Base-by-base conservation (phyloP, 2,888 invertebrate species). In the Oxyscelio sp. region DNA sequence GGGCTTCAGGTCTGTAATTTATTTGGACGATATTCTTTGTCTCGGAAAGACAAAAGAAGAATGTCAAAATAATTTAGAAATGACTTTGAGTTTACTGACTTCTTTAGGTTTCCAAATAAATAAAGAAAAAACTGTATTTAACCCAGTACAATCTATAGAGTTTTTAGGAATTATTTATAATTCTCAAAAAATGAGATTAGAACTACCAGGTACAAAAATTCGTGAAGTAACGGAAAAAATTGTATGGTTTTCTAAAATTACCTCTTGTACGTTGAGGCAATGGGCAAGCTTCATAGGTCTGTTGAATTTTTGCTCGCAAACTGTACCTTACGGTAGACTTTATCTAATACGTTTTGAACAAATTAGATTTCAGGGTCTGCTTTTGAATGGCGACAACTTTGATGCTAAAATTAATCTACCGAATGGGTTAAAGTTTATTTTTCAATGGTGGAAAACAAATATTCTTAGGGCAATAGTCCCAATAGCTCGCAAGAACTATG, bases 331-430 rank as follows among this genome's bases (percentile, higher is more conserved):
- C 21, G 83, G 87, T 24, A 17, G 78, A 9, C 21, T 87, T 0
- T 78, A 85, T 48, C 56, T 48, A 9, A 83, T 52, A 66, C 17
- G 4, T 3, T 81, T 87, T 31, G 82, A 87, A 77, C 40, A 63
- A 11, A 61, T 78, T 11, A 70, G 52, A 50, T 85, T 59, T 40
- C 9, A 50, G 5, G 81, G 66, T 0, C 52, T 87, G 0, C 8
- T 74, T 21, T 27, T 40, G 15, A 56, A 65, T 52, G 31, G 79
- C 13, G 63, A 63, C 34, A 65, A 85, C 48, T 85, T 54, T 21
- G 73, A 86, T 9, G 63, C 81, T 9, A 59, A 31, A 8, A 83
- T 79, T n/a, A 31, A 9, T 1, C 21, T 75, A 17, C 45, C 71
- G 21, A 27, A 19, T 5, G 22, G 13, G 31, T 54, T 83, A 2